Conservation (phyloP, 2,888 invertebrate species). For the Cheilosia vulpina region DNA sequence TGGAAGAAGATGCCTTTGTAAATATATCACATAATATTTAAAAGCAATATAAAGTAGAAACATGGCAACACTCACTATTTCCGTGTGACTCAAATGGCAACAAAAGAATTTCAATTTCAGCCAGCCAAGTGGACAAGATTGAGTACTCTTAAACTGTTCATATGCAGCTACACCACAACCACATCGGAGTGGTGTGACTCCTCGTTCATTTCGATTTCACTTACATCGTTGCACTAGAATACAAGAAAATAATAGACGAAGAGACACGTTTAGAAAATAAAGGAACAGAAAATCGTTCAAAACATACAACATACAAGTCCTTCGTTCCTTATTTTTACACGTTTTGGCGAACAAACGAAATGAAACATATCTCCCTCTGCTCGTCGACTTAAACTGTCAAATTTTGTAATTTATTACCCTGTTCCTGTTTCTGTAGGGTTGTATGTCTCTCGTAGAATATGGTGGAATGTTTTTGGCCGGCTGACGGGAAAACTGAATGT, state of each 20-base stretch:
- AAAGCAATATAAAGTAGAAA: background rate
- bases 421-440: slow-evolving; percentile 82
- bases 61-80: slow-evolving; percentile 1
- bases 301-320: slow-evolving; percentile 31
- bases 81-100: slow-evolving; percentile 1
- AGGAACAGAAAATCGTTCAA: slow-evolving; percentile 29
- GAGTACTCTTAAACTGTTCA: background rate
- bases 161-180: slow-evolving; percentile 3
- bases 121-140: slow-evolving; percentile 32
- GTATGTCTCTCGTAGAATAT: background rate
- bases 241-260: background rate
- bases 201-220: slow-evolving; percentile 43
- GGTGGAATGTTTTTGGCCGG: slow-evolving; percentile 39
- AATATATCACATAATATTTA: too few relatives aligned
- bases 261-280: slow-evolving; percentile 4
- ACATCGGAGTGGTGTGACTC: background rate
- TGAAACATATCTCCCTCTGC: slow-evolving; percentile 52
- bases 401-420: slow-evolving; percentile 83
- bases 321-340: slow-evolving; percentile 45
- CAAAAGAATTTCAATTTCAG: slow-evolving; percentile 4
- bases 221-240: slow-evolving; percentile 14
- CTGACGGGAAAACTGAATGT: slow-evolving; percentile 59
- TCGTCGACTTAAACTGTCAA: slow-evolving; percentile 82
- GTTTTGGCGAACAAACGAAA: slow-evolving; percentile 45
- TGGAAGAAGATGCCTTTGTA: too few relatives aligned